These are phyloP conservation scores for Clarias fuscus DNA, from an alignment of 2,797 vertebrate genomes.

Conservation along the genomic window DNA sequence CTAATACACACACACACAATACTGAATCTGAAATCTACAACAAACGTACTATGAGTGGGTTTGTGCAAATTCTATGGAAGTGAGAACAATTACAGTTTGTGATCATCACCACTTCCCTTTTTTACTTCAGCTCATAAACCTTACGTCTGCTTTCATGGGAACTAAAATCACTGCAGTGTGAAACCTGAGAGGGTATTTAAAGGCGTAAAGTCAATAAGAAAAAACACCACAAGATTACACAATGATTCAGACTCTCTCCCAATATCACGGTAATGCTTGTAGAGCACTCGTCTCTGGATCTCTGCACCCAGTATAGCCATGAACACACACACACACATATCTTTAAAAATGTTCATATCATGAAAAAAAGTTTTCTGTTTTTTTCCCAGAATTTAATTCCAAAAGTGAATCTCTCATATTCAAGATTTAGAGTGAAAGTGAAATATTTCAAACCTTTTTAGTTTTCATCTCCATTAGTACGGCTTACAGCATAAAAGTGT, in stretches of 20 bases:
- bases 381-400: too few relatives aligned
- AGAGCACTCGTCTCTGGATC: not conserved
- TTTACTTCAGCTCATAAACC: slow-evolving; percentile 23
- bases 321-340: too few relatives aligned
- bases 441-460: too few relatives aligned
- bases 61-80: slow-evolving; percentile 9
- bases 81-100: slow-evolving; percentile 42
- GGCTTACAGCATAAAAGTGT: too few relatives aligned
- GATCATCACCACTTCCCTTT: slow-evolving; percentile 39
- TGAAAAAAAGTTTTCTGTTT: too few relatives aligned
- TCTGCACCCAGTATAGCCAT: not conserved
- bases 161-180: not conserved
- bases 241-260: not conserved
- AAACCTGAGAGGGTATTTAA: not conserved
- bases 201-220: not conserved
- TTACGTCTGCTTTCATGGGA: not conserved
- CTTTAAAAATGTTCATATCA: too few relatives aligned
- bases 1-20: too few relatives aligned
- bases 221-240: not conserved
- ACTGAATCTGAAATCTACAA: not conserved
- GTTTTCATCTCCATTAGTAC: too few relatives aligned
- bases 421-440: too few relatives aligned
- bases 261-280: not conserved
- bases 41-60: not conserved
- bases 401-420: too few relatives aligned